Percentiles rank a stretch among this genome's conserved stretches.
phyloP scores from a whole-genome alignment of 2,888 invertebrate genomes.

The Patella pellucida region DNA sequence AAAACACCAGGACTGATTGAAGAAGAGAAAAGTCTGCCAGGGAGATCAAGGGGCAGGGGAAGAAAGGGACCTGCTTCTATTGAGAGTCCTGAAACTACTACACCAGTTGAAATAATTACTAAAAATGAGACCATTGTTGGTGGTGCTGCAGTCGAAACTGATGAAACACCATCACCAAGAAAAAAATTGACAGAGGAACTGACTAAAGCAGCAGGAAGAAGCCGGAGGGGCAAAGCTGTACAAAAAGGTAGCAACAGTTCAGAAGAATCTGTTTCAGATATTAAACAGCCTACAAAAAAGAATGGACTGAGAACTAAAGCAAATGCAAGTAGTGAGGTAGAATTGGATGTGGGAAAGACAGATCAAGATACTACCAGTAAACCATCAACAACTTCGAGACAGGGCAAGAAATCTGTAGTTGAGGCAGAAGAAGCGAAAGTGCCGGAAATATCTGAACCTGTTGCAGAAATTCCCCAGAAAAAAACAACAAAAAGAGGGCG shows the following conservation, averaged over 20 bases:
- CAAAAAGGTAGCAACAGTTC: constrained; percentile 13
- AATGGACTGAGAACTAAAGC: not conserved
- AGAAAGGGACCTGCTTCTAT: not conserved
- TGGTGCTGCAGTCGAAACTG: not conserved
- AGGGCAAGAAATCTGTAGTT: constrained; percentile 4
- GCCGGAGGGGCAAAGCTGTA: not conserved
- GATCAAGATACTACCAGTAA: not conserved
- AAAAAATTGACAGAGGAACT: constrained; percentile 15
- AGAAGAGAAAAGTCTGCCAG: constrained; percentile 9
- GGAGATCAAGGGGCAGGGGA: not conserved
- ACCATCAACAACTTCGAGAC: constrained; percentile 9
- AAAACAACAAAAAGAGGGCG: not conserved
- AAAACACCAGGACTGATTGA: constrained; percentile 5
- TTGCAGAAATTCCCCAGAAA: too few relatives aligned
- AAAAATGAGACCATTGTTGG: not conserved
- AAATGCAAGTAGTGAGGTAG: not conserved
- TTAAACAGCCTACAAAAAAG: not conserved
- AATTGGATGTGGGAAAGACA: not conserved
- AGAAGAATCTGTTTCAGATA: not conserved
- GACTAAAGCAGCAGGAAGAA: constrained; percentile 14
- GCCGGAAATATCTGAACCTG: too few relatives aligned
- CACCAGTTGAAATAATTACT: not conserved
- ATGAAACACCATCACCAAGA: not conserved
- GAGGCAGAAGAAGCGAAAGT: constrained; percentile 13
- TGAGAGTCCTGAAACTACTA: too few relatives aligned